phyloP scores from a whole-genome alignment of 2,113 vertebrate genomes.

The Platichthys stellatus region DNA sequence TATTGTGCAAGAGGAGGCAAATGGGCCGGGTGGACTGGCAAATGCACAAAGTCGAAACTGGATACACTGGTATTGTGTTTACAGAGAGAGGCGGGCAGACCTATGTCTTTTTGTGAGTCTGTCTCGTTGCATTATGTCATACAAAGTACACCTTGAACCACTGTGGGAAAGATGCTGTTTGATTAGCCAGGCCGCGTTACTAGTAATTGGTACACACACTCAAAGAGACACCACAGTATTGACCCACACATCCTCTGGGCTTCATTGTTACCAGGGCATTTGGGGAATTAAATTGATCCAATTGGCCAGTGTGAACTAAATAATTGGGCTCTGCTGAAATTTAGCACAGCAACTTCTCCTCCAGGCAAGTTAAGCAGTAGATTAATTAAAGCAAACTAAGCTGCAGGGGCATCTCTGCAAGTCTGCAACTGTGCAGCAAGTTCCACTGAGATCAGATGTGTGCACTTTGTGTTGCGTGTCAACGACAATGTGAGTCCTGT shows the following conservation, averaged over 20 bases:
- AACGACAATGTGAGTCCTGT: constrained; percentile 42
- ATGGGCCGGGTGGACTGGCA: constrained; percentile 40
- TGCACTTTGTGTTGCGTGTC: constrained; percentile 40
- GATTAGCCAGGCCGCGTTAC: not conserved
- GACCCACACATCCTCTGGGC: not conserved
- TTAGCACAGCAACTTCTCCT: constrained; percentile 19
- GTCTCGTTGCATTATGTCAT: constrained; percentile 61
- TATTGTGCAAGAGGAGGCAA: constrained; percentile 59
- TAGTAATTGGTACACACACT: not conserved
- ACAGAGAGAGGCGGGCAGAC: constrained; percentile 6
- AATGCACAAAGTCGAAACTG: constrained; percentile 62
- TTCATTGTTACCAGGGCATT: not conserved
- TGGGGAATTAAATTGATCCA: not conserved
- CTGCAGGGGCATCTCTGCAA: not conserved
- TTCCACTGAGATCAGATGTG: constrained; percentile 38
- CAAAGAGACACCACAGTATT: not conserved
- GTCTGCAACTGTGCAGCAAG: constrained; percentile 26
- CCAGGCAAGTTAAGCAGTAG: not conserved
- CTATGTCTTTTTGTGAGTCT: constrained; percentile 35
- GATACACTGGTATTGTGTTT: constrained; percentile 71
- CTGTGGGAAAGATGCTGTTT: constrained; percentile 26
- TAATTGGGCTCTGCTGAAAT: constrained; percentile 5
- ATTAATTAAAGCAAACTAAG: constrained; percentile 17
- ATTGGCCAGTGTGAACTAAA: constrained; percentile 9
- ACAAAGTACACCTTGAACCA: constrained; percentile 26